Conservation (phyloP, 2,797 vertebrate species). For the Alcedo quadribrachys region DNA sequence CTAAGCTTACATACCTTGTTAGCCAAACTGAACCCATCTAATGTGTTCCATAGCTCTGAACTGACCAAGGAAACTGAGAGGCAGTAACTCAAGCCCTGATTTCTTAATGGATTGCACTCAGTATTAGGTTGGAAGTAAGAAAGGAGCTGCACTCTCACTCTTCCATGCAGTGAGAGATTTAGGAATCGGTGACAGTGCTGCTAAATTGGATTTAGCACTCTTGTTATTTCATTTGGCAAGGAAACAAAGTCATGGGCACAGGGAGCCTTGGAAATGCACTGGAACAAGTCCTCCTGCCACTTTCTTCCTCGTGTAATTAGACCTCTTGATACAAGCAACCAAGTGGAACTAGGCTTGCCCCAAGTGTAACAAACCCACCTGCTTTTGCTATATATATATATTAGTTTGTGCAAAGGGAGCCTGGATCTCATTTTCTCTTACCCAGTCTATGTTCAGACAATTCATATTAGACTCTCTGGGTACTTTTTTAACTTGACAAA, state of each 20-base stretch:
- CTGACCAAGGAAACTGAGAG: background rate
- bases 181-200: background rate
- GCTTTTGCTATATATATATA: background rate
- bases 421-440: background rate
- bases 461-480: background rate
- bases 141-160: background rate
- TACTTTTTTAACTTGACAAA: background rate
- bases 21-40: background rate
- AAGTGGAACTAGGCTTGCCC: background rate
- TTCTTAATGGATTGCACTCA: background rate
- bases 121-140: background rate
- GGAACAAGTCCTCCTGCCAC: background rate
- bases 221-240: background rate
- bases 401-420: background rate
- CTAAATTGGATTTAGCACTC: conserved; percentile 22
- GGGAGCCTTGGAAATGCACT: background rate
- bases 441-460: background rate
- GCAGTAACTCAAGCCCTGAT: background rate
- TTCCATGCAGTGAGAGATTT: background rate
- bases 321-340: background rate
- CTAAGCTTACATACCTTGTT: background rate
- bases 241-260: background rate
- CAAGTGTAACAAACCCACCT: background rate
- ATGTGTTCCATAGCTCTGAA: background rate
- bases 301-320: background rate